Evolutionary conservation across 2,797 vertebrate species (phyloP).

Genomic region (Zalophus californianus): DNA sequence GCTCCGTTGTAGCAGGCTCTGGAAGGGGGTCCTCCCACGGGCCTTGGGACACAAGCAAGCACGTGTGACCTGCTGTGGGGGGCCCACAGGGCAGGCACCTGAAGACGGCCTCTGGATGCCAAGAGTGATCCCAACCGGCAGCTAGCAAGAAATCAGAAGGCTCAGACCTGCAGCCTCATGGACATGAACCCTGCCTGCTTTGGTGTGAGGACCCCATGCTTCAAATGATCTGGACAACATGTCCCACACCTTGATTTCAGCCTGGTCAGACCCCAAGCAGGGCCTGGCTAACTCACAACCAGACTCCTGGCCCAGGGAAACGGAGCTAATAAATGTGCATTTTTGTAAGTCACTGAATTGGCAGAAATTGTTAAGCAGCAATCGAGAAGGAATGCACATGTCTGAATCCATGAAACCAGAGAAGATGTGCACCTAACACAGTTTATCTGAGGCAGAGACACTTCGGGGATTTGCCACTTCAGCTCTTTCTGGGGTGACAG

Average conservation of each 20-base stretch:
- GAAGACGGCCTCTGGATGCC: background rate
- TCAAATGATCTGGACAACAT: background rate
- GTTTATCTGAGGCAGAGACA: no score
- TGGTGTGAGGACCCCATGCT: background rate
- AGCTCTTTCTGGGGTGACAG: no score
- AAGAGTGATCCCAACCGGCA: rapidly evolving
- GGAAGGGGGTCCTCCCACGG: background rate
- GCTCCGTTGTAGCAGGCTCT: background rate
- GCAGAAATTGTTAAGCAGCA: background rate
- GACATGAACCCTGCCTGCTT: background rate
- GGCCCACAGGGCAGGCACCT: rapidly evolving
- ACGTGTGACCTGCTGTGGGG: background rate
- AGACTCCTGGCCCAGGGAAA: background rate
- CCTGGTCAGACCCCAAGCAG: background rate
- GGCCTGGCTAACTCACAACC: background rate
- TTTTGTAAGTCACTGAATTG: background rate
- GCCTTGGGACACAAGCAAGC: background rate
- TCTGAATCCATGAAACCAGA: background rate
- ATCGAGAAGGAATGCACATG: background rate
- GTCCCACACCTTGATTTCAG: background rate
- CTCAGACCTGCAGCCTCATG: background rate
- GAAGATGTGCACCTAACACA: rapidly evolving
- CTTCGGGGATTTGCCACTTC: no score
- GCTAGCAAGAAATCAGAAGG: background rate
- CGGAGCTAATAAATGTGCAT: background rate